Percentiles rank a stretch among this genome's conserved stretches.
Evolutionary conservation across 2,113 vertebrate species (phyloP).

Genomic region (Nothoprocta pentlandii): DNA sequence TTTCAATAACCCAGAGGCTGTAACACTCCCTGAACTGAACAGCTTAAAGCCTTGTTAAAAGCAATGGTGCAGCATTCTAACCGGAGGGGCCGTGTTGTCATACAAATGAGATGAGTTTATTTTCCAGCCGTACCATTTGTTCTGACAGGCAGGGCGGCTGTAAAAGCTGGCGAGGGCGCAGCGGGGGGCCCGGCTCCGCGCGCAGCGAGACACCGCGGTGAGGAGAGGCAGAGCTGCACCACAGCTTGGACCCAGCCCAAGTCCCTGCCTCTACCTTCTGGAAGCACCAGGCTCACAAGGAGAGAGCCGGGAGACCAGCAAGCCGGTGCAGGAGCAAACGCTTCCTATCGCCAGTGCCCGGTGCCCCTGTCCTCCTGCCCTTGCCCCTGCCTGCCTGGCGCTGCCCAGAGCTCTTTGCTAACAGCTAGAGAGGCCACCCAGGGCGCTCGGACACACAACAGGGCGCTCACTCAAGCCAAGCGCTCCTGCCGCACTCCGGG

Average conservation of each 20-base stretch:
- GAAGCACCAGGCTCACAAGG: conserved; percentile 80
- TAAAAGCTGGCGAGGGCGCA: conserved; percentile 87
- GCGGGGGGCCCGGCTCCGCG: conserved; percentile 84
- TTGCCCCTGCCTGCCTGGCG: neutral
- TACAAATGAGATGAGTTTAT: conserved; percentile 97
- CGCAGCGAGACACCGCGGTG: conserved; percentile 81
- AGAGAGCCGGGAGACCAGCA: conserved; percentile 70
- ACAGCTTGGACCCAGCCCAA: conserved; percentile 90
- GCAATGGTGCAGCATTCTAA: conserved; percentile 88
- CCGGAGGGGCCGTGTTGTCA: conserved; percentile 92
- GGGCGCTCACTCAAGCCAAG: neutral
- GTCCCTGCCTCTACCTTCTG: conserved; percentile 93
- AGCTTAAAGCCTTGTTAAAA: conserved; percentile 81
- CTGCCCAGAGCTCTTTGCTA: neutral
- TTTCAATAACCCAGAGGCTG: conserved; percentile 56
- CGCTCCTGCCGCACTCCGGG: neutral
- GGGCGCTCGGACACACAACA: neutral
- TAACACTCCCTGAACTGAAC: conserved; percentile 58
- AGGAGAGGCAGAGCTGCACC: conserved; percentile 76
- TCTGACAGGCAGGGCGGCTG: conserved; percentile 92
- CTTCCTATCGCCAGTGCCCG: conserved; percentile 86
- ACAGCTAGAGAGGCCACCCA: neutral
- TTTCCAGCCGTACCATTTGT: conserved; percentile 91
- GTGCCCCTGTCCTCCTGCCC: neutral
- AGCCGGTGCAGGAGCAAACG: conserved; percentile 91